Conservation (phyloP, 2,888 invertebrate genomes). For the Caenorhabditis doughertyi region DNA sequence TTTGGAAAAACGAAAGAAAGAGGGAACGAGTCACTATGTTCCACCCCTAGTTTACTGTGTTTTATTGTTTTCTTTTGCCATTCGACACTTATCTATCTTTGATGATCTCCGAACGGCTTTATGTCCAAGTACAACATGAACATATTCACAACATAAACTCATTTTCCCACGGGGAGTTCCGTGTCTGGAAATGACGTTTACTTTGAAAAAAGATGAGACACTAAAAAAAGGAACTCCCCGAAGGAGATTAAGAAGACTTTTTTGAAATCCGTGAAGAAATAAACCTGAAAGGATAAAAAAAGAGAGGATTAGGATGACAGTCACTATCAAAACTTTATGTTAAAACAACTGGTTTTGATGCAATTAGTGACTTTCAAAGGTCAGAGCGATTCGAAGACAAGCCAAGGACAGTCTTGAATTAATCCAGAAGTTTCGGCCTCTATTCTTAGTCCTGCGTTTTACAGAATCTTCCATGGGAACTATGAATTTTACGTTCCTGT, state of each 20-base stretch:
- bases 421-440: no score
- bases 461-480: no score
- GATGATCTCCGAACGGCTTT: constrained; percentile 45
- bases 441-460: no score
- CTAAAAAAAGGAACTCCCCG: neutral
- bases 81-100: constrained; percentile 48
- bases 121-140: constrained; percentile 31
- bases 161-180: constrained; percentile 28
- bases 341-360: no score
- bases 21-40: constrained; percentile 27
- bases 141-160: constrained; percentile 19
- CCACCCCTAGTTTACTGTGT: constrained; percentile 14
- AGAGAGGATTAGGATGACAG: no score
- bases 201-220: neutral
- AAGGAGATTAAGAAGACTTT: neutral
- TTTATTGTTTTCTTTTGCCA: constrained; percentile 58
- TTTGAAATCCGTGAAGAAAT: no score
- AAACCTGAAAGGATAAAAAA: no score
- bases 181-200: constrained; percentile 44
- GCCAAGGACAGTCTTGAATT: no score
- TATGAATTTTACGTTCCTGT: no score
- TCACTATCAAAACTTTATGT: no score
- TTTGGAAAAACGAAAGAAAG: neutral
- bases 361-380: no score
- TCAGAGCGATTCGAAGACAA: no score